phyloP scores from a whole-genome alignment of 1,140 invertebrate genomes.

The Trachymyrmex septentrionalis region DNA sequence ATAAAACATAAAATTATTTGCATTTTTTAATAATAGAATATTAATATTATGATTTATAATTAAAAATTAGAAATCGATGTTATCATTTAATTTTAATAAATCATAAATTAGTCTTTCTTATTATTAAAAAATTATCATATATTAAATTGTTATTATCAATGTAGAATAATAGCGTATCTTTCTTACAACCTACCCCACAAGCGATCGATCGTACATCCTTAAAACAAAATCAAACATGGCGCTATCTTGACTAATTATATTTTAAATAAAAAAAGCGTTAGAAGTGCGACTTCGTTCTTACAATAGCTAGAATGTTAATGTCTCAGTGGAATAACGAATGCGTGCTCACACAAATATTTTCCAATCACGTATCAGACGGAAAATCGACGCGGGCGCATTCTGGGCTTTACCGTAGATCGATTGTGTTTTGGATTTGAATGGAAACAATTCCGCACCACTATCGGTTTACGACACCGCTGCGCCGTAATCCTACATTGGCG shows the following conservation, averaged over 20 bases:
- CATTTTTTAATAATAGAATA: too few relatives aligned
- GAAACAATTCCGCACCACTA: conserved; percentile 49
- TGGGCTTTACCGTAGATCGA: conserved; percentile 39
- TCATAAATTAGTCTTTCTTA: too few relatives aligned
- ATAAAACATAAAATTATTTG: too few relatives aligned
- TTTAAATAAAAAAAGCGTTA: neutral
- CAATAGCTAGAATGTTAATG: conserved; percentile 5
- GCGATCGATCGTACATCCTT: too few relatives aligned
- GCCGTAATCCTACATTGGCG: conserved; percentile 46
- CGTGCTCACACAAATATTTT: conserved; percentile 30
- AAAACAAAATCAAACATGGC: neutral
- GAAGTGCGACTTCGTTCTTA: neutral
- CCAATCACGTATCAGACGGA: conserved; percentile 38
- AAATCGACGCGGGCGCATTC: conserved; percentile 38
- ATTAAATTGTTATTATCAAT: too few relatives aligned
- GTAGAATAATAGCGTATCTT: too few relatives aligned
- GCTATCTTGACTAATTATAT: neutral
- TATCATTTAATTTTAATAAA: too few relatives aligned
- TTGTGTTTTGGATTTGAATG: conserved; percentile 39
- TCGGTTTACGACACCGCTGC: conserved; percentile 22
- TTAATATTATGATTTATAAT: too few relatives aligned
- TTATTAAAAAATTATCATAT: too few relatives aligned
- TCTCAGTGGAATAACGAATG: conserved; percentile 10
- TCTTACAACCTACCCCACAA: too few relatives aligned
- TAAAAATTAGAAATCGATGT: too few relatives aligned